Evolutionary conservation across 2,113 vertebrate genomes (phyloP).

Genomic region (Picathartes gymnocephalus): DNA sequence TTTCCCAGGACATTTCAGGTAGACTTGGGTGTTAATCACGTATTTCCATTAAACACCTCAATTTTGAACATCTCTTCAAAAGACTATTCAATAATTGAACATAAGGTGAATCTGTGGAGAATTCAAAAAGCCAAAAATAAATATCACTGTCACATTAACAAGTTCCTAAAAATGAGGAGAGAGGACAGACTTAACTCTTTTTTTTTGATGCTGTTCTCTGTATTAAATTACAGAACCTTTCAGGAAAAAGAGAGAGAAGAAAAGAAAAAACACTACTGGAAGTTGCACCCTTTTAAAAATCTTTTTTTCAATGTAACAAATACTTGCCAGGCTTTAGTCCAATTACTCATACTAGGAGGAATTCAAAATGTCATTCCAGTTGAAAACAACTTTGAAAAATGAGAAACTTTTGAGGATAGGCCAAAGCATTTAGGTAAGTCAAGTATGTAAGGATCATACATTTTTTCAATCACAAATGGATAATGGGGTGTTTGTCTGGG

Average conservation of each 20-base stretch:
- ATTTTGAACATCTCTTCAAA: not conserved
- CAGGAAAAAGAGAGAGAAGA: not conserved
- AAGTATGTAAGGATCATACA: not conserved
- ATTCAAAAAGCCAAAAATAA: conserved; percentile 9
- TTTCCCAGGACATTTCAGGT: not conserved
- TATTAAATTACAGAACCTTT: not conserved
- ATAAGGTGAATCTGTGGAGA: not conserved
- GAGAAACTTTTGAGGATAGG: not conserved
- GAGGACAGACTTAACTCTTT: not conserved
- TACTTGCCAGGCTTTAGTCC: not conserved
- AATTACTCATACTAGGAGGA: conserved; percentile 29
- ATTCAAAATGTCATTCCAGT: conserved; percentile 39
- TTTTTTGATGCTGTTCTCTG: not conserved
- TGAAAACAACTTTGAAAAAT: conserved; percentile 40
- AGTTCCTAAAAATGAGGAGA: not conserved
- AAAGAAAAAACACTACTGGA: not conserved
- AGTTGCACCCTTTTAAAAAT: not conserved
- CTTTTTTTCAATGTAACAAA: not conserved
- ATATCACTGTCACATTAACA: not conserved
- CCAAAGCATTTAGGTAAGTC: conserved; percentile 31
- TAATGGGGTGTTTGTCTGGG: not conserved
- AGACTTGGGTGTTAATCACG: not conserved
- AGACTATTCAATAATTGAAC: not conserved
- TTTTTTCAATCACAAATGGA: not conserved
- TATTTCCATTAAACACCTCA: not conserved